Evolutionary conservation across 2,797 vertebrate genomes (phyloP).

Genomic region (Chrysocyon brachyurus): DNA sequence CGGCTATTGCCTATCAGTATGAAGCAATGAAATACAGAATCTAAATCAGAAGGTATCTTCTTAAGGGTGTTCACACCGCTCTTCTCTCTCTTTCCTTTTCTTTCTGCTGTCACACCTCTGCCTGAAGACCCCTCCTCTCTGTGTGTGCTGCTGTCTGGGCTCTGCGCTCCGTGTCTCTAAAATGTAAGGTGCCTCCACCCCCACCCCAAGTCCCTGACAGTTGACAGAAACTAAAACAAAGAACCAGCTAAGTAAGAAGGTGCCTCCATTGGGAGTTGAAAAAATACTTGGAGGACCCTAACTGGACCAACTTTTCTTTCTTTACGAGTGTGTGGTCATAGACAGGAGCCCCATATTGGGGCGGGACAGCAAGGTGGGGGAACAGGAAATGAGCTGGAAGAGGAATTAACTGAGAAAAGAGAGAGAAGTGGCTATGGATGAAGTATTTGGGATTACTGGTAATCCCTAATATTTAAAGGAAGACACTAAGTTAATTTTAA

Average conservation of each 20-base stretch:
- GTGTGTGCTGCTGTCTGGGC: rapidly evolving
- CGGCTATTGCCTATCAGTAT: not conserved
- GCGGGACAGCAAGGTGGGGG: not conserved
- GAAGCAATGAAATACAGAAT: not conserved
- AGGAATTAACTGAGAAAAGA: not conserved
- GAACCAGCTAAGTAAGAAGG: not conserved
- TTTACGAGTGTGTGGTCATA: not conserved
- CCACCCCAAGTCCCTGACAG: not conserved
- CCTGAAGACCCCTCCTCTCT: not conserved
- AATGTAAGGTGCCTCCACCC: not conserved
- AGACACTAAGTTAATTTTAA: not conserved
- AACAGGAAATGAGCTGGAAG: not conserved
- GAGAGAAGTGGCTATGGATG: not conserved
- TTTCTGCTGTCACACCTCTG: not conserved
- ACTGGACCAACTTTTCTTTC: not conserved
- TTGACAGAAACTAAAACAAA: not conserved
- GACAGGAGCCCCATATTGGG: not conserved
- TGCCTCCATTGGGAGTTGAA: not conserved
- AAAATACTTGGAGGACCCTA: not conserved
- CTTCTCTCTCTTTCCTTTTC: not conserved
- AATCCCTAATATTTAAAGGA: not conserved
- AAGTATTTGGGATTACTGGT: not conserved
- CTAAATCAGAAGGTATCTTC: not conserved
- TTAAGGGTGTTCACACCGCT: not conserved
- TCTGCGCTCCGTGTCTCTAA: not conserved